Base-by-base conservation (phyloP, 2,113 vertebrate genomes). In the Macrotus californicus region DNA sequence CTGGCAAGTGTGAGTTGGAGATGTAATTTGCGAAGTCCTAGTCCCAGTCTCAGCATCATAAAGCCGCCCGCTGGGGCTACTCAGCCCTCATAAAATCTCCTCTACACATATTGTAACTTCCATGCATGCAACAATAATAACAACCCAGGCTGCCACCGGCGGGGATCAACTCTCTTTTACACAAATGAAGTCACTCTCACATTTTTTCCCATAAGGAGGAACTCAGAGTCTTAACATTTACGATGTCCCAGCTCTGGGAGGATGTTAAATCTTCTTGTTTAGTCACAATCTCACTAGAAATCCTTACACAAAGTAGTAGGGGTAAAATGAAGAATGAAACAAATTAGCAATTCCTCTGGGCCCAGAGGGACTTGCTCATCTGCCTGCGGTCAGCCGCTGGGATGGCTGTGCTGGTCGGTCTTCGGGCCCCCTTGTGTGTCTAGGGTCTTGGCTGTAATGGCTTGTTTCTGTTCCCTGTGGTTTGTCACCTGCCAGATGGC, bases 401-500 rank as follows among this genome's bases (percentile, higher is more conserved):
- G 59, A 76, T 52, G 13, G 26, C 15, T 93, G 46, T 84, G 15
- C 70, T 85, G 54, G 39, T 87, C 46, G 36, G 29, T 90, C 61
- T 70, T 70, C 76, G 54, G 64, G 48, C 18, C 39, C 11, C 67
- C n/a, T 80, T 8, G 3, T 61, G 15, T 66, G 15, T 85, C 72
- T 94, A 79, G 46, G 29, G 4, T 39, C 64, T 81, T 76, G 87
- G 66, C 50, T 85, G 13, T 70, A 39, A 69, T 10, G 6, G 29
- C 48, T 95, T 52, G 41, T 93, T 21, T 59, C 34, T 95, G 61
- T 80, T 90, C 54, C 69, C 59, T 21, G 56, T 54, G 48, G n/a
- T 76, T 90, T 88, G 54, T 84, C 34, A 52, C 87, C 61, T 91
- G 93, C 84, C 69, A 91, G 54, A 84, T 84, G 82, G 81, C 79